A percentile compares a stretch with the other conserved stretches of the same genome.
Evolutionary conservation across 2,797 vertebrate genomes (phyloP).

Genomic region (Eremophila alpestris): DNA sequence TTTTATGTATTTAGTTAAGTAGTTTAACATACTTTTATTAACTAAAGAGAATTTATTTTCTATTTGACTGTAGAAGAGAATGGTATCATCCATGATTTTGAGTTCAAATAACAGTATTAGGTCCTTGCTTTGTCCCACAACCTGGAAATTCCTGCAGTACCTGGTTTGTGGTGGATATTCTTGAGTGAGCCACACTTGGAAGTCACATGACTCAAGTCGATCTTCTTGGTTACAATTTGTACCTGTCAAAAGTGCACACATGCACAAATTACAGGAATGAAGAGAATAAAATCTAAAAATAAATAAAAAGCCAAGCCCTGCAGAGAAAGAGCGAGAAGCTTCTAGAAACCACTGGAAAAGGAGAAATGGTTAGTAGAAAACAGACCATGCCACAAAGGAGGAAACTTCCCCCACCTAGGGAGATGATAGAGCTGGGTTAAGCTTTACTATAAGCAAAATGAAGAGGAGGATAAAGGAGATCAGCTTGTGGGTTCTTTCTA

Average conservation of each 20-base stretch:
- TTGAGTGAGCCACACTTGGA: slow-evolving; percentile 93
- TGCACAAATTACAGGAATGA: background rate
- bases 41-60: background rate
- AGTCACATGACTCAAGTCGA: slow-evolving; percentile 91
- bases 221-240: slow-evolving; percentile 94
- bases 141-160: slow-evolving; percentile 68
- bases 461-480: slow-evolving; percentile 33
- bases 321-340: slow-evolving; percentile 13
- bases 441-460: slow-evolving; percentile 41
- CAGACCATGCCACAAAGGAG: slow-evolving; percentile 33
- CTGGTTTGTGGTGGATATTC: slow-evolving; percentile 93
- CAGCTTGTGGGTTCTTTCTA: slow-evolving; percentile 8
- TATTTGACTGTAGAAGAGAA: background rate
- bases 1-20: background rate
- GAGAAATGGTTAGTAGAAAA: slow-evolving; percentile 65
- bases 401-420: slow-evolving; percentile 17
- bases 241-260: slow-evolving; percentile 75
- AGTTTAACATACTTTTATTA: background rate
- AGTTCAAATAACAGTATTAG: background rate
- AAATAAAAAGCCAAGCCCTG: background rate
- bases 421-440: slow-evolving; percentile 39
- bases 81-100: background rate
- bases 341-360: slow-evolving; percentile 65
- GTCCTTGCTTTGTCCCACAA: background rate
- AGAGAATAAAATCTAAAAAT: background rate